Percentiles rank a stretch among this genome's conserved stretches.
Evolutionary conservation across 2,113 vertebrate species (phyloP).

Genomic region (Chamaetylas fuelleborni): DNA sequence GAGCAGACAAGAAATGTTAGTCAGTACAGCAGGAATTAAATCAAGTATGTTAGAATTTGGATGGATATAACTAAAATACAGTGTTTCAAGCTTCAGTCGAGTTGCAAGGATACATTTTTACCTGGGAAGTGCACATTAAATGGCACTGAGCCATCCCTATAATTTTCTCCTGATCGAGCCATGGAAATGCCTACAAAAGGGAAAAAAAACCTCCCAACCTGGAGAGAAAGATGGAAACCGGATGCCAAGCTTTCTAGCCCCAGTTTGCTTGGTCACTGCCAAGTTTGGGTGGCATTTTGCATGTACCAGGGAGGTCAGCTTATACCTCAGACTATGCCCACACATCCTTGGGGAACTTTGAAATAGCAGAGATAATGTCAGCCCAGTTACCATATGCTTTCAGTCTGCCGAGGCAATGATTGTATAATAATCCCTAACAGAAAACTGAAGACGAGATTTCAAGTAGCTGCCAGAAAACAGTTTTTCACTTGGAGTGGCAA

Average conservation of each 20-base stretch:
- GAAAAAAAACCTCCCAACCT: not conserved
- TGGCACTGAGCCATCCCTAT: not conserved
- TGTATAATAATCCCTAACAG: slow-evolving; percentile 64
- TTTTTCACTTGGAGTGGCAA: slow-evolving; percentile 66
- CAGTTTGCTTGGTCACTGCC: not conserved
- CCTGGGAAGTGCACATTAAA: not conserved
- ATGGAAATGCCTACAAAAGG: not conserved
- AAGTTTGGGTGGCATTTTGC: not conserved
- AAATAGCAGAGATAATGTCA: slow-evolving; percentile 41
- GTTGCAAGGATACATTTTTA: not conserved
- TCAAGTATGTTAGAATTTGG: not conserved
- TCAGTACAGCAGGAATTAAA: not conserved
- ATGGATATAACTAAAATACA: not conserved
- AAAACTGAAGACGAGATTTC: slow-evolving; percentile 60
- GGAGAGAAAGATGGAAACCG: not conserved
- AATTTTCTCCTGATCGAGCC: not conserved
- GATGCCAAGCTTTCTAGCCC: not conserved
- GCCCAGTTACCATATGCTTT: slow-evolving; percentile 54
- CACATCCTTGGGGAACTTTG: slow-evolving; percentile 25
- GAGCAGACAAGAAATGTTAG: not conserved
- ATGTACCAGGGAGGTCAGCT: not conserved
- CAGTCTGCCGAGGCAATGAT: slow-evolving; percentile 51
- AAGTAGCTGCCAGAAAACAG: slow-evolving; percentile 65
- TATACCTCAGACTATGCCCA: slow-evolving; percentile 10
- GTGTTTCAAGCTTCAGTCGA: not conserved